Conservation (phyloP, 2,113 vertebrate species). For the Sardina pilchardus region DNA sequence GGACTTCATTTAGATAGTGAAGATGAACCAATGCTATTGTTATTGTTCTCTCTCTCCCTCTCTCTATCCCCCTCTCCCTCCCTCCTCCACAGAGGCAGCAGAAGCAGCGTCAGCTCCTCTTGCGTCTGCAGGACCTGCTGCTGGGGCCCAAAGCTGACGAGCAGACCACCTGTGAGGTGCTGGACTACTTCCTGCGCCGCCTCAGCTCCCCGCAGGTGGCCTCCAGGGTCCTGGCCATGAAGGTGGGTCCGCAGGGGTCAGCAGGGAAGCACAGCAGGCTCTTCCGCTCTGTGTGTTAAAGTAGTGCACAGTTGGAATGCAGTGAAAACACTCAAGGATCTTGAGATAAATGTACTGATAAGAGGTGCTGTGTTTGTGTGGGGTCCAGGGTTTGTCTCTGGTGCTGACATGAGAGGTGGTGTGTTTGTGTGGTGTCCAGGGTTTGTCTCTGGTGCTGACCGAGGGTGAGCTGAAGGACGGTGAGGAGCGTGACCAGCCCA, state of each 20-base stretch:
- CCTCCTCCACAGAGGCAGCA: constrained; percentile 81
- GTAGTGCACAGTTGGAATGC: neutral
- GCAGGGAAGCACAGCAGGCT: neutral
- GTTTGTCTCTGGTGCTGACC: constrained; percentile 88
- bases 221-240: constrained; percentile 92
- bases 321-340: neutral
- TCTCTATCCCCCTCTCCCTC: neutral
- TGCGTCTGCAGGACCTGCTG: constrained; percentile 91
- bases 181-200: constrained; percentile 95
- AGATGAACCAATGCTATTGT: too few species aligned
- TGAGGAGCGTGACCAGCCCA: constrained; percentile 88
- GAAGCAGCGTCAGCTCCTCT: constrained; percentile 92
- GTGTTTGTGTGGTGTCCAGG: constrained; percentile 66
- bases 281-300: neutral
- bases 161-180: constrained; percentile 93
- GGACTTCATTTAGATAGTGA: too few species aligned
- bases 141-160: constrained; percentile 92
- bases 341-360: neutral
- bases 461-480: constrained; percentile 85
- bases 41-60: neutral
- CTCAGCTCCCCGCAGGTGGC: constrained; percentile 95
- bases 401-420: neutral
- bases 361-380: too few species aligned
- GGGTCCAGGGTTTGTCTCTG: neutral
- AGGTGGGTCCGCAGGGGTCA: constrained; percentile 72